Evolutionary conservation across 2,888 invertebrate genomes (phyloP), one percentile per base, ranked within the genome.

Genomic region (Apoda limacodes): DNA sequence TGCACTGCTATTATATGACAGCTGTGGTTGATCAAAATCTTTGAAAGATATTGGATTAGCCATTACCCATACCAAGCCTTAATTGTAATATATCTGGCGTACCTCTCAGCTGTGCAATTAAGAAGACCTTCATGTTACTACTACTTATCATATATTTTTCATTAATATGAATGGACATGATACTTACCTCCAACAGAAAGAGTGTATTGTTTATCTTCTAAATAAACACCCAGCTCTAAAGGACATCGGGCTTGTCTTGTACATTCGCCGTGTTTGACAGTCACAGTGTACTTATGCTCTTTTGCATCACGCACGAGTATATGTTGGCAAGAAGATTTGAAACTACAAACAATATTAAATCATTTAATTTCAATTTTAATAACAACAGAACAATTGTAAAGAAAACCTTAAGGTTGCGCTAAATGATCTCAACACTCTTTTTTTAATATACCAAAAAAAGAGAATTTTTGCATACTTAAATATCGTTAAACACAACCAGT

Each of bases 321-420:
- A 52, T 93, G 90, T 1, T 88, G 83, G 60, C 95, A 95, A 1
- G 86, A 83, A 1, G 93, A 88, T 30, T 88, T 82, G 48, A 91
- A 90, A 54, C 90, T 92, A 58, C 46, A n/a, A n/a, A n/a, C n/a
- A n/a, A n/a, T n/a, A n/a, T n/a, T n/a, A n/a, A n/a, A n/a, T n/a
- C n/a, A n/a, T 5, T 19, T 19, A 19, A 19, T 19, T 19, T 19
- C 5, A 7, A 19, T 19, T 19, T 11, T 12, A 13, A 22, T 25
- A 20, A 14, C n/a, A 11, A 9, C 22, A 9, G 26, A 12, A 5
- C 1, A 2, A 29, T 9, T 12, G 11, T 11, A 12, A 15, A 10
- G 25, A n/a, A 11, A 22, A 34, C 38, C 37, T n/a, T n/a, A n/a
- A n/a, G n/a, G n/a, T n/a, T n/a, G n/a, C n/a, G n/a, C n/a, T 20